Percentiles rank a stretch among this genome's conserved stretches.
phyloP scores from a whole-genome alignment of 2,797 vertebrate species.

The Acestrorhynchus altus region DNA sequence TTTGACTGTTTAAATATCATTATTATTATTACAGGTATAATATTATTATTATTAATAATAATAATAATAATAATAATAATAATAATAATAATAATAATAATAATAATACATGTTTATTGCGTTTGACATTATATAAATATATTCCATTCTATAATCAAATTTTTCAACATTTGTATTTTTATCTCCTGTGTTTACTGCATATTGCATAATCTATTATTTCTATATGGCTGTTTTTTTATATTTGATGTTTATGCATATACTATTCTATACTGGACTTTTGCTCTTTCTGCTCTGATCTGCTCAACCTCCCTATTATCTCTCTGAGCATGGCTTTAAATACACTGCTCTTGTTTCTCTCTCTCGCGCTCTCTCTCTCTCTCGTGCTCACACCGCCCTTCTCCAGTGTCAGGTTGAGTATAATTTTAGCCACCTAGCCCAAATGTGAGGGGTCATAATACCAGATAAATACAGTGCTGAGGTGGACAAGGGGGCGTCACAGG shows the following conservation, averaged over 20 bases:
- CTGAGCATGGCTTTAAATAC: neutral
- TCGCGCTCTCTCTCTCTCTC: slow-evolving; percentile 22
- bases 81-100: too few species aligned
- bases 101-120: too few species aligned
- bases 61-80: too few species aligned
- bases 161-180: neutral
- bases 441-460: slow-evolving; percentile 83
- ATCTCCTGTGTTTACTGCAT: too few species aligned
- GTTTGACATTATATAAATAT: too few species aligned
- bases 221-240: neutral
- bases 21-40: too few species aligned
- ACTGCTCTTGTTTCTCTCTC: neutral
- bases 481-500: slow-evolving; percentile 65
- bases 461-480: slow-evolving; percentile 76
- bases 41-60: too few species aligned
- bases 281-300: neutral
- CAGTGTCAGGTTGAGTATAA: slow-evolving; percentile 76
- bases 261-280: neutral
- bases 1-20: too few species aligned
- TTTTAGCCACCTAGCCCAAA: slow-evolving; percentile 79
- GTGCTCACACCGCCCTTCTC: slow-evolving; percentile 68
- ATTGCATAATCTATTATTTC: neutral
- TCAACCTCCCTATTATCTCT: neutral
- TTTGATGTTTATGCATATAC: too few species aligned
- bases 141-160: neutral